Evolutionary conservation across 2,797 vertebrate genomes (phyloP), one percentile per base, ranked within the genome.

Genomic region (Nothura maculosa): DNA sequence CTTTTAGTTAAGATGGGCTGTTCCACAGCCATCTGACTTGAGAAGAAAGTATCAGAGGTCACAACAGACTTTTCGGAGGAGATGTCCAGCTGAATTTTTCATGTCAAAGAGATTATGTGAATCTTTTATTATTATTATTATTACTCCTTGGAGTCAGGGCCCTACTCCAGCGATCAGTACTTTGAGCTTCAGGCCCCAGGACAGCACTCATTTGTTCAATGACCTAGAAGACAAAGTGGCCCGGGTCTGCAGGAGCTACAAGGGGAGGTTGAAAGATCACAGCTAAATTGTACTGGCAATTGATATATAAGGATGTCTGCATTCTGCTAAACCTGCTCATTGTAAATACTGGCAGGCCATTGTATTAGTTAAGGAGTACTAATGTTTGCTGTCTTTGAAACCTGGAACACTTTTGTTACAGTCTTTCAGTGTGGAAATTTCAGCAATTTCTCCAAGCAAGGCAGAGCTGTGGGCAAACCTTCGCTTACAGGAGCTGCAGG

Each of bases 161-260:
- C 14, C 57, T 84, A 90, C 47, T 86, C 89, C 64, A 88, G 57
- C 73, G 85, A 82, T 62, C 52, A 74, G 11, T 83, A 43, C 52
- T 91, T 95, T 52, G 32, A 88, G 82, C 67, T 85, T 91, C 89
- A 88, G 91, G 80, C 57, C 48, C 75, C 81, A 87, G 77, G 85
- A 93, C 64, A 91, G 60, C 91, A 74, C 21, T 89, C 43, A 79
- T 84, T 73, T 93, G 25, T 74, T 90, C 87, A 91, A 24, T 79
- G 85, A 92, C 77, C 67, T 74, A 50, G 43, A 89, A 95, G 82
- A 58, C 74, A 84, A 81, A 93, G 70, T 64, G 61, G 28, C 70
- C 55, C 3, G 63, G 27, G n/a, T 42, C 50, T 47, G 12, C 18
- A 52, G 57, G 81, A 80, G 57, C 62, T 80, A 85, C 38, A 62